Conservation (phyloP, 2,113 vertebrate species). For the Caracal caracal region DNA sequence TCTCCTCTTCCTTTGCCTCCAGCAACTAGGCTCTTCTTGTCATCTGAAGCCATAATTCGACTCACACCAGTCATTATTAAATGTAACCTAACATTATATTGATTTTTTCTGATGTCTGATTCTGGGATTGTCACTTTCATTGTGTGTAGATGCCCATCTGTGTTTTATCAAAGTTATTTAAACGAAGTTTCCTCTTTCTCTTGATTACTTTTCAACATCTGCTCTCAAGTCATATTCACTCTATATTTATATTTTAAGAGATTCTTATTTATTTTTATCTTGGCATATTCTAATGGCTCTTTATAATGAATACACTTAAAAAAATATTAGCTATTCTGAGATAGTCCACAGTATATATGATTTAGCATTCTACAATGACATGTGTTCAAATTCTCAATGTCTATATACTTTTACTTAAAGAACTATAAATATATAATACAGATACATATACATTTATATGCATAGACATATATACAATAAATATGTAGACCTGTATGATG, state of each 20-base stretch:
- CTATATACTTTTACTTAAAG: neutral
- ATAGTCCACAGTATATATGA: neutral
- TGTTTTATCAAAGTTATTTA: neutral
- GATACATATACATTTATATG: neutral
- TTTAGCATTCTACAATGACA: neutral
- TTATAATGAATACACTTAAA: neutral
- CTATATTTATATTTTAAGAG: neutral
- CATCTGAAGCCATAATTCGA: neutral
- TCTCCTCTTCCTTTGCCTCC: neutral
- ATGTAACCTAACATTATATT: neutral
- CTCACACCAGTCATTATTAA: neutral
- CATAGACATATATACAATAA: neutral
- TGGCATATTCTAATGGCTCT: neutral
- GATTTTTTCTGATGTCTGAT: neutral
- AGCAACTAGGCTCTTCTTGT: neutral
- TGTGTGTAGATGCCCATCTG: neutral
- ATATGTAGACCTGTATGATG: neutral
- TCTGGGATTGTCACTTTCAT: neutral
- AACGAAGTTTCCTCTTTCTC: neutral
- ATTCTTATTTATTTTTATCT: neutral
- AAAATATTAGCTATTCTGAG: neutral
- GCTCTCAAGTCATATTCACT: neutral
- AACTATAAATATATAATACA: neutral
- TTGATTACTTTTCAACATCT: neutral
- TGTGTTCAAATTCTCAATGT: neutral